Evolutionary conservation across 2,888 invertebrate species (phyloP), one percentile per base, ranked within the genome.

Genomic region (Eucera pruinosa): DNA sequence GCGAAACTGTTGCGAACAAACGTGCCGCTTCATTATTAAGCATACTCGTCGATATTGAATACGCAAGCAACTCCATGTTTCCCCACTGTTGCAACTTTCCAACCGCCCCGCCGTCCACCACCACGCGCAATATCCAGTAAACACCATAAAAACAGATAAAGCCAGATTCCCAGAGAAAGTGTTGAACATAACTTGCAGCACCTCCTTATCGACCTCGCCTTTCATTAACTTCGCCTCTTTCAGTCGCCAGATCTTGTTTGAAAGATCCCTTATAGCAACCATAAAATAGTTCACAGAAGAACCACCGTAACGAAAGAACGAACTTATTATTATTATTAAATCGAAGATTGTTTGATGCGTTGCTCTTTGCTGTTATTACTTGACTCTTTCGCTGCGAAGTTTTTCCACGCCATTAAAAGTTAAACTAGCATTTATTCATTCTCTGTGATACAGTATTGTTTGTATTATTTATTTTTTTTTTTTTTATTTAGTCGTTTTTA

Each of bases 1-100:
- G 25, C 33, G 57, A 25, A 36, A 57, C 57, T 36, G 36, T 57
- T 25, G 25, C 13, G 47, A 65, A 43, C 30, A 41, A 64, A 64
- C 20, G 30, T 15, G 11, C 2, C 20, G 27, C 27, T 62, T 25
- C 33, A n/a, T 33, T 65, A 66, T 66, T 66, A 57, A 48, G 27
- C 25, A 45, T 15, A 15, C 57, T 47, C 15, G 47, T 47, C 47
- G 66, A 36, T 66, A 47, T 57, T 18, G 36, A 36, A 47, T 36
- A 36, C 27, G 11, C 41, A 55, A 55, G 30, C 57, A 57, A 36
- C 57, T 47, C 36, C 11, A 30, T n/a, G 48, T 43, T 18, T 11
- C 36, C 52, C 23, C 13, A 3, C 27, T 9, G 48, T 52, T 9
- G 30, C 27, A 33, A 36, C 25, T 45, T 45, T 23, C 48, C 33